A percentile compares a stretch with the other conserved stretches of the same genome.
Conservation (phyloP, 2,797 vertebrate genomes). For the Malacoraja senta region DNA sequence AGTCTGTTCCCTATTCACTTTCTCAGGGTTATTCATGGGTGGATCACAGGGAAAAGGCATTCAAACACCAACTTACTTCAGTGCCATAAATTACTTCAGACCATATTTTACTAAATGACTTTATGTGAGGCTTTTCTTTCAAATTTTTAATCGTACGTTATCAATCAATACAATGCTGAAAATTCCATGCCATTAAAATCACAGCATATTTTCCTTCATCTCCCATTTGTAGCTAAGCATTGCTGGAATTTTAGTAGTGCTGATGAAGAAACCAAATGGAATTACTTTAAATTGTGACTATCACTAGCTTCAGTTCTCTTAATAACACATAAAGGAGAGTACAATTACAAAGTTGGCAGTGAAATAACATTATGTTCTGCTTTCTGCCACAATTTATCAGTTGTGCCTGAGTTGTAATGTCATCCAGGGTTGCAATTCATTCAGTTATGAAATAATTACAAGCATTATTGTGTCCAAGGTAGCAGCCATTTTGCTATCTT, state of each 20-base stretch:
- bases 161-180: background rate
- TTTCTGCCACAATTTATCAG: background rate
- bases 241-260: background rate
- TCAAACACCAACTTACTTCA: constrained; percentile 57
- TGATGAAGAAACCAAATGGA: background rate
- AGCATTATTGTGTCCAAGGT: background rate
- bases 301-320: background rate
- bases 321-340: background rate
- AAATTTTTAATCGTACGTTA: background rate
- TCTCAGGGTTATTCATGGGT: constrained; percentile 63
- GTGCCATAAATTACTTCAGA: constrained; percentile 57
- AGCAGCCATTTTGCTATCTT: background rate
- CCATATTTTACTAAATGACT: constrained; percentile 43
- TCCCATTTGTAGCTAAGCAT: background rate
- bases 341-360: background rate
- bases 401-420: background rate
- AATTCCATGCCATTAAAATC: background rate
- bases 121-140: background rate
- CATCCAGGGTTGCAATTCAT: background rate
- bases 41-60: constrained; percentile 49
- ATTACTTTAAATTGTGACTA: background rate
- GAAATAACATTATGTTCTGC: background rate
- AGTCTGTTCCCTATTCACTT: constrained; percentile 41
- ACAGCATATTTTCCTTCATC: background rate
- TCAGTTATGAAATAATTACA: background rate